Conservation (phyloP, 2,888 invertebrate species). For the Phasia obesa region DNA sequence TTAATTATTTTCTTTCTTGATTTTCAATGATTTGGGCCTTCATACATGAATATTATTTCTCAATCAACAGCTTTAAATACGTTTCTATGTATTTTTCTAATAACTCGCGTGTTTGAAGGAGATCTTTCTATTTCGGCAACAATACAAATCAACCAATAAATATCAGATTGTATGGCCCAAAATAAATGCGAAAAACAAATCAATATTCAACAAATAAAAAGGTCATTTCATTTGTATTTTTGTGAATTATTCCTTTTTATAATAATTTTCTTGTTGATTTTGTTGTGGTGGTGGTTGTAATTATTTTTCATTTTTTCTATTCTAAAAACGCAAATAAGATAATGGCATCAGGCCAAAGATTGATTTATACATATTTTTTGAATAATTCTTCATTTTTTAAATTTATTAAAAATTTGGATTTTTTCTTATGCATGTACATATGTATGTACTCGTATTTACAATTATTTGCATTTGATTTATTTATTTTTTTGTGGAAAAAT, state of each 20-base stretch:
- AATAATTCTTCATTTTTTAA: background rate
- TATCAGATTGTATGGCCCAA: conserved; percentile 1
- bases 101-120: no score
- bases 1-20: background rate
- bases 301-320: conserved; percentile 19
- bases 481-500: conserved; percentile 46
- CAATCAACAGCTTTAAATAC: background rate
- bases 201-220: conserved; percentile 49
- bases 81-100: no score
- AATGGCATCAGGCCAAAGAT: conserved; percentile 68
- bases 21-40: background rate
- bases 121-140: background rate
- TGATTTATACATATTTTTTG: conserved; percentile 48
- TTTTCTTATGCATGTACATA: background rate
- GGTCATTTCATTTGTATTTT: conserved; percentile 29
- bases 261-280: background rate
- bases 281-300: conserved; percentile 9
- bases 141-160: background rate
- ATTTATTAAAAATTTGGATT: background rate
- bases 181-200: conserved; percentile 19
- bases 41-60: background rate
- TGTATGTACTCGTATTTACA: no score
- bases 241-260: background rate
- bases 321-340: conserved; percentile 62
- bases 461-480: no score